A percentile compares a stretch with the other conserved stretches of the same genome.
Conservation (phyloP, 1,140 invertebrate genomes). For the Oscheius sp. region DNA sequence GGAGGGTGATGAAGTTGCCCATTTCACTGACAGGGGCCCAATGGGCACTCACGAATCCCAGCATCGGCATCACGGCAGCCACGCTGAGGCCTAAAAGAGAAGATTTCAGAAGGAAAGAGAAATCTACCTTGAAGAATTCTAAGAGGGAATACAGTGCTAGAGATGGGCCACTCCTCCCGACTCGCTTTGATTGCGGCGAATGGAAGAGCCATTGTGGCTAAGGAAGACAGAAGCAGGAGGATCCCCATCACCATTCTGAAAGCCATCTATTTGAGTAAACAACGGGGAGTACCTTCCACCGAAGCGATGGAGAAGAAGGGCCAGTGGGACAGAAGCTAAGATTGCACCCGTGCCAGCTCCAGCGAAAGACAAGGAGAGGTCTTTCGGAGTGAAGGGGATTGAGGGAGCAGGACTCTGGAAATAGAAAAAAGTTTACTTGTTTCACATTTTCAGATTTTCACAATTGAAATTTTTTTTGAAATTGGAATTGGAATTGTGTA, state of each 20-base stretch:
- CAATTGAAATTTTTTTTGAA: too few relatives aligned
- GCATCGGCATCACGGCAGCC: conserved; percentile 31
- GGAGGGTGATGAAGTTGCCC: conserved; percentile 31
- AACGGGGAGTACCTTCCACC: conserved; percentile 2
- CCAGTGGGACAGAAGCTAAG: conserved; percentile 7
- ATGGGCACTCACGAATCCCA: conserved; percentile 28
- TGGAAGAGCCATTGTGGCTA: not conserved
- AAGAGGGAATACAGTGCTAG: not conserved
- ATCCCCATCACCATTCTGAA: conserved; percentile 1
- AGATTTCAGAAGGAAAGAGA: not conserved
- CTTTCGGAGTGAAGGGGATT: conserved; percentile 1
- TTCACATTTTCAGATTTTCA: too few relatives aligned
- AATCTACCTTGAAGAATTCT: not conserved
- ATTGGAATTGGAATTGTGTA: too few relatives aligned
- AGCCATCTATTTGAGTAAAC: not conserved
- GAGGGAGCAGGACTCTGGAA: not conserved
- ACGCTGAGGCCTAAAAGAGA: conserved; percentile 23
- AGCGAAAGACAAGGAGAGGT: conserved; percentile 20
- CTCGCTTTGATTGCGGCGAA: not conserved
- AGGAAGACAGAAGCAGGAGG: conserved; percentile 16
- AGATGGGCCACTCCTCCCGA: not conserved
- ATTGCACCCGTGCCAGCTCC: conserved; percentile 25
- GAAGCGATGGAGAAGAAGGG: conserved; percentile 22
- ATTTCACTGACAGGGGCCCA: conserved; percentile 34
- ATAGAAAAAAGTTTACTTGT: too few relatives aligned